Evolutionary conservation across 2,797 vertebrate species (phyloP).

Genomic region (Lepilemur ruficaudatus): DNA sequence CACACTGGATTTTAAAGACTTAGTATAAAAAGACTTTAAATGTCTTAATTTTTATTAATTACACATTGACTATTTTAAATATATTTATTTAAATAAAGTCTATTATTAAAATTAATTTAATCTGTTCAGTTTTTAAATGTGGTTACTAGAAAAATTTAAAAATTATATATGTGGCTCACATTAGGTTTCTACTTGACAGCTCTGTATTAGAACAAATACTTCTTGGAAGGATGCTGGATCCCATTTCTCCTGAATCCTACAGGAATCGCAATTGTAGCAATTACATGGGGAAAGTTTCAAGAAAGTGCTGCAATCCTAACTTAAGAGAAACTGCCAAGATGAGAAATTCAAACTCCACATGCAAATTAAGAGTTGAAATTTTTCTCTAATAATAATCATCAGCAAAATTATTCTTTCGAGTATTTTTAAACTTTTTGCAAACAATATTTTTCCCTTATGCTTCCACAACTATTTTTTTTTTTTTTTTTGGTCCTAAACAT

Average conservation of each 20-base stretch:
- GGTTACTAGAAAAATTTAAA: background rate
- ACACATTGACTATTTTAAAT: background rate
- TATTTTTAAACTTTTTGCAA: slow-evolving; percentile 1
- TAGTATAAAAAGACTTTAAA: background rate
- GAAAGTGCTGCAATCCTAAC: background rate
- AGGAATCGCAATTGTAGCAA: background rate
- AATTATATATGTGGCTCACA: background rate
- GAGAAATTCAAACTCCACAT: background rate
- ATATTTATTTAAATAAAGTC: background rate
- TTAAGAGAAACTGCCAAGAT: background rate
- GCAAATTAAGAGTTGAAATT: background rate
- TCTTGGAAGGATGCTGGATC: background rate
- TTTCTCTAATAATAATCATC: background rate
- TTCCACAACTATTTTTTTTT: background rate
- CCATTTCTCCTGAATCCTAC: background rate
- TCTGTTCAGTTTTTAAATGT: background rate
- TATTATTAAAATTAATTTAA: slow-evolving; percentile 6
- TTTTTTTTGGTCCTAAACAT: background rate
- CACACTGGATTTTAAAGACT: background rate
- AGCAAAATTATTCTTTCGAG: background rate
- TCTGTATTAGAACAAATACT: background rate
- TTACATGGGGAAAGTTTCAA: background rate
- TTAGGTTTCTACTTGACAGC: background rate
- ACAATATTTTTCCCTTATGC: background rate
- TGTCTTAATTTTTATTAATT: background rate